A percentile compares a stretch with the other conserved stretches of the same genome.
Conservation (phyloP, 2,797 vertebrate species). For the Clarias fuscus region DNA sequence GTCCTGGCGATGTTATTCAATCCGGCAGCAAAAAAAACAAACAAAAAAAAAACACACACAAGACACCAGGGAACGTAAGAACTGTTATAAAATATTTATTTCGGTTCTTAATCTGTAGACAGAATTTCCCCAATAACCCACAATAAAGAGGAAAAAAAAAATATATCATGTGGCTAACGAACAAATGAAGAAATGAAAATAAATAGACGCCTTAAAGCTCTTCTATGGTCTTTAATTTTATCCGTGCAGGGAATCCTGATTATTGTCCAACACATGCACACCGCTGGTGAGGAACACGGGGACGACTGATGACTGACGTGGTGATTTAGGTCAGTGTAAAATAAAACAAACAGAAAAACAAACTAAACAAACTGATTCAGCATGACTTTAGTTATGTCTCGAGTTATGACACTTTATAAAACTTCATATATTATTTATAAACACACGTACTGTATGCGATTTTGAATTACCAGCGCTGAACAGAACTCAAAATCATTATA, state of each 20-base stretch:
- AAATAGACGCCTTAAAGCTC: conserved; percentile 30
- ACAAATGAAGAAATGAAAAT: conserved; percentile 1
- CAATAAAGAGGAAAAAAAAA: not conserved
- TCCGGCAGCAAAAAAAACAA: not conserved
- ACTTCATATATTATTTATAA: not conserved
- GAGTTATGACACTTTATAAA: not conserved
- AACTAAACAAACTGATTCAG: not conserved
- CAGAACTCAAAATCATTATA: too few relatives aligned
- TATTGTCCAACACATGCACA: not conserved
- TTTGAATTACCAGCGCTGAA: too few relatives aligned
- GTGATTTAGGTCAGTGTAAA: not conserved
- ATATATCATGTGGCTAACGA: not conserved
- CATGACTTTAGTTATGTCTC: not conserved
- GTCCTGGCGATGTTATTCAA: not conserved
- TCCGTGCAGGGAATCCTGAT: not conserved
- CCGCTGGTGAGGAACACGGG: not conserved
- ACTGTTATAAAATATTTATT: conserved; percentile 47
- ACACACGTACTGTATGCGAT: too few relatives aligned
- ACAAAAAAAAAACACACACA: not conserved
- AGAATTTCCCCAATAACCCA: not conserved
- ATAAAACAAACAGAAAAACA: not conserved
- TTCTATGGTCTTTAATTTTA: not conserved
- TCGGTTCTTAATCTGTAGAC: conserved; percentile 4
- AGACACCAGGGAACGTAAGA: not conserved
- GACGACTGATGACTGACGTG: too few relatives aligned